These are phyloP conservation scores for Chaetura pelagica DNA, from an alignment of 2,113 vertebrate species.

Conservation along the genomic window DNA sequence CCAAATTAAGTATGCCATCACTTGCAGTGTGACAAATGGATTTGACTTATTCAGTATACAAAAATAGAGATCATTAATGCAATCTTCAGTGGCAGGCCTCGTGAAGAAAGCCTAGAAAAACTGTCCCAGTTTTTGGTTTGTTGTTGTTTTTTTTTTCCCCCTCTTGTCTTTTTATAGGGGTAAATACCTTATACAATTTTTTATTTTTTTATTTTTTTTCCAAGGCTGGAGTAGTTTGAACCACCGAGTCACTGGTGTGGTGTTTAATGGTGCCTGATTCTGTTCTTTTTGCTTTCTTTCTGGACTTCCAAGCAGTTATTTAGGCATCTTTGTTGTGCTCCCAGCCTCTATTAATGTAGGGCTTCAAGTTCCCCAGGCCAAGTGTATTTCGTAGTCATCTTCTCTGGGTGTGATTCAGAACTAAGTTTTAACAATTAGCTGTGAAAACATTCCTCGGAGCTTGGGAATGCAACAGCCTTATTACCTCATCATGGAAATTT, in stretches of 20 bases:
- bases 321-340: conserved; percentile 35
- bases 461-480: conserved; percentile 81
- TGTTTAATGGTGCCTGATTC: conserved; percentile 28
- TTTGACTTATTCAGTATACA: conserved; percentile 99
- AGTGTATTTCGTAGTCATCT: conserved; percentile 46
- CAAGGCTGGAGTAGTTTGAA: conserved; percentile 42
- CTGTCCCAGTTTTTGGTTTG: conserved; percentile 71
- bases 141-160: not conserved
- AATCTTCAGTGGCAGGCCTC: conserved; percentile 86
- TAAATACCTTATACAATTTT: conserved; percentile 58
- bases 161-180: conserved; percentile 66
- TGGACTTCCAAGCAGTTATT: conserved; percentile 61
- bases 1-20: conserved; percentile 99
- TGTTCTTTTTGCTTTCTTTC: conserved; percentile 50
- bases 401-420: conserved; percentile 69
- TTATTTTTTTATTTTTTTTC: not conserved
- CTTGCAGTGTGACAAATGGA: conserved; percentile 99
- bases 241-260: conserved; percentile 5
- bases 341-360: conserved; percentile 37
- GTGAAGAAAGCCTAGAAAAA: conserved; percentile 79
- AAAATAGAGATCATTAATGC: conserved; percentile 99
- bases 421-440: conserved; percentile 80
- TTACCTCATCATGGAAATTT: conserved; percentile 87
- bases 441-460: conserved; percentile 77
- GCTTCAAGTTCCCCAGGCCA: conserved; percentile 63